Base-by-base conservation (phyloP, 1,140 invertebrate genomes). In the Drosophila simulans region DNA sequence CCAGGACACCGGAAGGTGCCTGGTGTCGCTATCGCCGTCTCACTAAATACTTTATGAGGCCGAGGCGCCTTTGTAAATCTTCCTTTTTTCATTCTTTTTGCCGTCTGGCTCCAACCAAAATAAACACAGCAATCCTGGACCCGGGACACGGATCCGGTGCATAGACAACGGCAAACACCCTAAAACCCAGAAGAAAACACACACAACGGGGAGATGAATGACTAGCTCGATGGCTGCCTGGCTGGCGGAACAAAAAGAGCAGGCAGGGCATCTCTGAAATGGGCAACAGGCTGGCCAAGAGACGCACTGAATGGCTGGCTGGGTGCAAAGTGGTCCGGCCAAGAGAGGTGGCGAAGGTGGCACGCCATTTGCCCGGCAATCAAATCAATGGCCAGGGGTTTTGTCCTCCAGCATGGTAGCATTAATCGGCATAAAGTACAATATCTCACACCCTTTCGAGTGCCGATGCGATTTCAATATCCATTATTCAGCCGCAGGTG, bases 401-500 rank as follows among this genome's bases (percentile, higher is more conserved):
- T 57, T 43, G 53, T 78, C 58, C 53, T 49, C 48, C 40, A 56
- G 25, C 56, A 57, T 45, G 69, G 46, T 22, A 56, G 54, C 63
- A 80, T 80, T 80, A 80, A 80, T 80, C 62, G 56, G 55, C 64
- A 77, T 59, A 76, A 76, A 76, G 73, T 77, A 77, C 73, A 77
- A 77, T 77, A 55, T 69, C 49, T 55, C 74, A 55, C 55, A 77
- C 62, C 35, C 46, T 13, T 37, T 11, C 10, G 22, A 58, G 31
- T 31, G 42, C 37, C 73, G 39, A 77, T 77, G 53, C 68, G 60
- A 68, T 77, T 73, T 74, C 68, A 78, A 77, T 74, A 73, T 77
- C 42, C 73, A 77, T 73, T 72, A 68, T 81, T 25, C 31, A 17
- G 37, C 1, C 11, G 22, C 43, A 15, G 40, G 43, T 15, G 34